Evolutionary conservation across 2,888 invertebrate species (phyloP).

Genomic region (Mycogona germanica): DNA sequence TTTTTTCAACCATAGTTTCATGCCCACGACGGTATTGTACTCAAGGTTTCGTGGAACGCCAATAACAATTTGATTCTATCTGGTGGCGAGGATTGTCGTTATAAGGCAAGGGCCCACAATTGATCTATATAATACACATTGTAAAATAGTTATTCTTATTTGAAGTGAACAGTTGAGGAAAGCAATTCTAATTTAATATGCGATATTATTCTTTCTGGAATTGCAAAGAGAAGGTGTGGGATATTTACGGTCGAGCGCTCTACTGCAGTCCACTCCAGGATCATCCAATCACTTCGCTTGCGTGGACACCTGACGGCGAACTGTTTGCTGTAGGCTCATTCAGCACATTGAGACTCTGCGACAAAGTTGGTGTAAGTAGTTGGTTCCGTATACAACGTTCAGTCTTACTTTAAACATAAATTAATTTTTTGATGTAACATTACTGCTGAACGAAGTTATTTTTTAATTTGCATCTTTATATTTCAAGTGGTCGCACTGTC

Average conservation of each 20-base stretch:
- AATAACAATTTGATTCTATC: conserved; percentile 46
- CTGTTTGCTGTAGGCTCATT: conserved; percentile 86
- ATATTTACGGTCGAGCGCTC: conserved; percentile 73
- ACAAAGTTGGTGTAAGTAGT: conserved; percentile 69
- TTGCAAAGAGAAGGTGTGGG: conserved; percentile 54
- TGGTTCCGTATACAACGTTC: background rate
- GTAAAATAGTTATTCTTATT: background rate
- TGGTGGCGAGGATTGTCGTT: conserved; percentile 60
- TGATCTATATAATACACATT: conserved; percentile 11
- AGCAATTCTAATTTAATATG: background rate
- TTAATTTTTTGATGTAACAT: conserved; percentile 5
- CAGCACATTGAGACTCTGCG: conserved; percentile 83
- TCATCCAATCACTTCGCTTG: conserved; percentile 78
- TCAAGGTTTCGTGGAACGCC: conserved; percentile 50
- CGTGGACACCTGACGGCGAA: conserved; percentile 86
- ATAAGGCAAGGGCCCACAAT: conserved; percentile 51
- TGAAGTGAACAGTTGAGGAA: too few species aligned
- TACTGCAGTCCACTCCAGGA: conserved; percentile 75
- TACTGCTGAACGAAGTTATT: background rate
- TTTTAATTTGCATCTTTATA: conserved; percentile 23
- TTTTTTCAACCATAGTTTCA: conserved; percentile 64
- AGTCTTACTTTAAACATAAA: background rate
- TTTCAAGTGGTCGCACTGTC: conserved; percentile 79
- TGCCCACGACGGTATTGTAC: conserved; percentile 86
- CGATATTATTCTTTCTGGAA: conserved; percentile 3